These are phyloP conservation scores for Gryon sp. DNA, from an alignment of 1,140 invertebrate species.

Conservation along the genomic window DNA sequence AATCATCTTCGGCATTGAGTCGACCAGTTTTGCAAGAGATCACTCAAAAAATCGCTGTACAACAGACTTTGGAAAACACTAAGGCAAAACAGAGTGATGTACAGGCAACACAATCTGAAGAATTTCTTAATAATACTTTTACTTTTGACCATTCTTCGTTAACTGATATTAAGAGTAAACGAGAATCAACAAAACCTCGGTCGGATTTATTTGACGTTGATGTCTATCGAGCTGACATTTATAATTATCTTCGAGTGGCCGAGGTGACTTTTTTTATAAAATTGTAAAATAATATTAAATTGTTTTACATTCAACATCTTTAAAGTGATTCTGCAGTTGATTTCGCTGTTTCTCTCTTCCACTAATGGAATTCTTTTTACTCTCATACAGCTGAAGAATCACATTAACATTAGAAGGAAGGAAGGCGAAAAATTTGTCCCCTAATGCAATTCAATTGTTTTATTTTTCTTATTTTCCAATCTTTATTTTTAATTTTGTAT, in stretches of 20 bases:
- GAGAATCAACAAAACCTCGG: conserved; percentile 70
- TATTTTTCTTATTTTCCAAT: not conserved
- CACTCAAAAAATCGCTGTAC: conserved; percentile 10
- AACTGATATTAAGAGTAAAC: conserved; percentile 64
- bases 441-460: no score
- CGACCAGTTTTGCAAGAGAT: conserved; percentile 65
- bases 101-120: conserved; percentile 9
- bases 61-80: conserved; percentile 15
- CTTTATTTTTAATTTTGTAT: conserved; percentile 31
- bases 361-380: no score
- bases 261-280: conserved; percentile 82
- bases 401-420: no score
- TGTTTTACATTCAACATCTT: no score
- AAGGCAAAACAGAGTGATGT: conserved; percentile 70
- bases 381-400: no score
- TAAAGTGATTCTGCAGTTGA: no score
- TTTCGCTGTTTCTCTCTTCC: no score
- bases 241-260: conserved; percentile 87
- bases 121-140: conserved; percentile 76
- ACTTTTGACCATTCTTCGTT: conserved; percentile 64
- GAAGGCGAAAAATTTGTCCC: no score
- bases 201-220: conserved; percentile 84
- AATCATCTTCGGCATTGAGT: conserved; percentile 36
- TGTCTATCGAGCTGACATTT: conserved; percentile 91
- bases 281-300: no score